Conservation (phyloP, 2,888 invertebrate genomes). For the Drosophila borealis region DNA sequence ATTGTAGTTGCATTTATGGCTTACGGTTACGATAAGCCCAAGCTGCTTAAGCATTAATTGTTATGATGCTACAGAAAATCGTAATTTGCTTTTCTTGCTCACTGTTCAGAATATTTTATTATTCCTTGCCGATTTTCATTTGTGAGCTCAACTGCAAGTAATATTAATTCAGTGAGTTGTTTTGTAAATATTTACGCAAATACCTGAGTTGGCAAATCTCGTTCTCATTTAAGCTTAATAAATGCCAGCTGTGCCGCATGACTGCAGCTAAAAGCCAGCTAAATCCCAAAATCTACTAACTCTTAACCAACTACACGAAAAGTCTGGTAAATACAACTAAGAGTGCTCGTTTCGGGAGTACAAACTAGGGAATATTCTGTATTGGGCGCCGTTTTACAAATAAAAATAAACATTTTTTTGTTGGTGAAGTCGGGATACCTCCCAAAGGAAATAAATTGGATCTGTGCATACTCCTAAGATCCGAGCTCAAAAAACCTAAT, state of each 20-base stretch:
- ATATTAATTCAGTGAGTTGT: conserved; percentile 6
- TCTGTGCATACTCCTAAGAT: too few species aligned
- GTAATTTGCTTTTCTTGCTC: conserved; percentile 3
- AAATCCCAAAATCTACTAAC: conserved; percentile 21
- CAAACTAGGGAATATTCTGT: too few species aligned
- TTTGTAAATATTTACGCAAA: background rate
- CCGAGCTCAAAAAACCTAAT: too few species aligned
- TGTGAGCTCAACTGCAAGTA: conserved; percentile 1
- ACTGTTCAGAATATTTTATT: background rate
- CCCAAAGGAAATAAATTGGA: too few species aligned
- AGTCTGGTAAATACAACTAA: background rate
- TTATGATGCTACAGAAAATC: conserved; percentile 4
- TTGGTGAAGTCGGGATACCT: too few species aligned
- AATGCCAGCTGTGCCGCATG: conserved; percentile 25
- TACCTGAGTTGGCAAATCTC: background rate
- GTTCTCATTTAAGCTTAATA: conserved; percentile 1
- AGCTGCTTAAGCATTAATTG: conserved; percentile 26
- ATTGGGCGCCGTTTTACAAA: too few species aligned
- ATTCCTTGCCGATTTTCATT: background rate
- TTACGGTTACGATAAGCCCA: conserved; percentile 11
- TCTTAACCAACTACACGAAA: conserved; percentile 1
- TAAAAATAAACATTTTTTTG: too few species aligned
- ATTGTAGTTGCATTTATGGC: conserved; percentile 34
- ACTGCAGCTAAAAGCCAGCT: background rate
- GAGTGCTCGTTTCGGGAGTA: too few species aligned